A percentile compares a stretch with the other conserved stretches of the same genome.
These are phyloP conservation scores for Clarias batrachus DNA, from an alignment of 2,113 vertebrate species.

Conservation along the genomic window DNA sequence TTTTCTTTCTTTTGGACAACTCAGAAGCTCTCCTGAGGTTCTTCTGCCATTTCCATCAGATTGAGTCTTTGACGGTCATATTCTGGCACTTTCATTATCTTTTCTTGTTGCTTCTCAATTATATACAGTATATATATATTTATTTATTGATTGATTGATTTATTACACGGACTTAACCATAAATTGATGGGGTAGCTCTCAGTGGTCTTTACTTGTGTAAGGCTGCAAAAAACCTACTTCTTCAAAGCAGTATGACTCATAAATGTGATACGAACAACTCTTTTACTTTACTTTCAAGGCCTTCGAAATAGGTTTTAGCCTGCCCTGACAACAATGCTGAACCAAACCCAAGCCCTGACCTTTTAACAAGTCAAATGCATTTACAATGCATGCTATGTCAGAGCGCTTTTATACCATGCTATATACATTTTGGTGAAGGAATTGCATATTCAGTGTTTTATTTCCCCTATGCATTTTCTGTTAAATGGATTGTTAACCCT, in stretches of 20 bases:
- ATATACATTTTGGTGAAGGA: conserved; percentile 26
- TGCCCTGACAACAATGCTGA: not conserved
- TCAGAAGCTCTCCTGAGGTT: not conserved
- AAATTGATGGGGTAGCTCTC: not conserved
- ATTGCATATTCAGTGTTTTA: conserved; percentile 30
- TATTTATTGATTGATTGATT: too few species aligned
- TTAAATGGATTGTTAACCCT: conserved; percentile 51
- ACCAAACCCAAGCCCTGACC: not conserved
- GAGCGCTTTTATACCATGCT: conserved; percentile 29
- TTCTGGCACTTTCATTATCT: not conserved
- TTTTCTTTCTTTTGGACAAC: not conserved
- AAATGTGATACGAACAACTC: not conserved
- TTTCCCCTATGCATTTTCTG: conserved; percentile 31
- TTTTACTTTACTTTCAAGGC: not conserved
- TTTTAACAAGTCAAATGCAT: conserved; percentile 37
- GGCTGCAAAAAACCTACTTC: not conserved
- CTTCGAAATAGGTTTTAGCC: not conserved
- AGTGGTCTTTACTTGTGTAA: not conserved
- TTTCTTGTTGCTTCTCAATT: not conserved
- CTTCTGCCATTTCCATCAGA: not conserved
- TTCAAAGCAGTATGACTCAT: not conserved
- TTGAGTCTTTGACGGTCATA: not conserved
- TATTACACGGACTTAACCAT: too few species aligned
- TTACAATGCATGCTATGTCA: conserved; percentile 13
- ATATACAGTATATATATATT: too few species aligned